Evolutionary conservation across 2,797 vertebrate genomes (phyloP), one percentile per base, ranked within the genome.

Genomic region (Columba guinea): DNA sequence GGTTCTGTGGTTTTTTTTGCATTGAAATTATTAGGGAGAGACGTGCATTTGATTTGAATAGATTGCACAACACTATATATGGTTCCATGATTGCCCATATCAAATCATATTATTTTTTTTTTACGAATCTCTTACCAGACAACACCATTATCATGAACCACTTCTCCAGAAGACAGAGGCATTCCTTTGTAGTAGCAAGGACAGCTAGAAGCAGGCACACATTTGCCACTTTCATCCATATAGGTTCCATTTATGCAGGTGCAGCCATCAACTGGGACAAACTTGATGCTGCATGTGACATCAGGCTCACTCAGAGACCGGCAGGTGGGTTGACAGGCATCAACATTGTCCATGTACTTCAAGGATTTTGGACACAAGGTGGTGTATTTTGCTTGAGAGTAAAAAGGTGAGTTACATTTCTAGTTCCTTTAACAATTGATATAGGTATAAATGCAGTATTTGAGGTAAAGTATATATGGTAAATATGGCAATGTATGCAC

Each of bases 211-310:
- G 98, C 95, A 2, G 96, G 93, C 32, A 99, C 98, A 73, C 99
- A 99, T 91, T 98, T 98, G 69, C 98, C 98, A 3, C 68, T 89
- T 5, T 99, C 98, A 11, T 99, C 98, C 97, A 98, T 93, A 84
- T 98, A 99, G 26, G 97, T 98, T 88, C 97, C 98, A 1, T 98
- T 64, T 3, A 96, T 32, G 55, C 99, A 99, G 86, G 97, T 55
- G 4, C 99, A 99, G 20, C 99, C 99, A 0, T 99, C 99, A 70
- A 99, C 97, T 1, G 98, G 97, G 3, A 97, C 94, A 69, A 99
- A 99, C 89, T 96, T 92, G 23, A 98, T 62, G 17, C 34, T 90
- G 46, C 99, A 99, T 70, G 97, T 98, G 95, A 96, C 84, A 53
- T 99, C 98, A 4, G 97, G 84, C 59, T 98, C 94, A 9, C 96